Base-by-base conservation (phyloP, 2,113 vertebrate species). In the Sinocyclocheilus maitianheensis region DNA sequence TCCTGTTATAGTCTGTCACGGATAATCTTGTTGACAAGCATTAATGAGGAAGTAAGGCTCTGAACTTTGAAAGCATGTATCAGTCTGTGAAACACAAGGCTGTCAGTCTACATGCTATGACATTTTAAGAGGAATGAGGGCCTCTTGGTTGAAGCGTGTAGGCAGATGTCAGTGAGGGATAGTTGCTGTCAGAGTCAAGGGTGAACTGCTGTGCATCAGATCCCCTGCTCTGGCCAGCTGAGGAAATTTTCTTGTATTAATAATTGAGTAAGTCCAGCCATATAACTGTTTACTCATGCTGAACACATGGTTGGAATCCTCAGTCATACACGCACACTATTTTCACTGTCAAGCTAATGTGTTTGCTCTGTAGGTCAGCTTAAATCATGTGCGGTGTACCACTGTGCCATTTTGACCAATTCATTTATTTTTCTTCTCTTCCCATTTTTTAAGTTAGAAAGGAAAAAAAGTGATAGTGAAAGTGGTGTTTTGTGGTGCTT, bases 241-340 rank as follows among this genome's bases (percentile, higher is more conserved):
- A 74, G 86, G 67, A 91, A 89, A 91, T 91, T 81, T 60, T 87
- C 87, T 30, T 74, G 77, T 72, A 93, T 94, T 92, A 94, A 95
- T 94, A 94, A 94, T 94, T 93, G 88, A 94, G 88, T 55, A 91
- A 89, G 89, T 92, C 87, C 93, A 74, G 78, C 89, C 26, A 87
- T 87, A 91, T 92, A 90, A 92, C 92, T 93, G 92, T 95, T 94
- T 94, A 93, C 91, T 93, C 92, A 93, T 92, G 85, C 93, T 91
- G 91, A 93, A 93, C 91, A 92, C 87, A 88, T 93, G 92, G 77
- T 20, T 34, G 89, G 91, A 89, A 84, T 85, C 85, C 89, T 90
- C 90, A 81, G 40, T 14, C 91, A 88, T 88, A 85, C 88, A 89
- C 86, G 79, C 65, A 81, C 72, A 87, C 84, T 34, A 80, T 58